Evolutionary conservation across 2,113 vertebrate species (phyloP), one percentile per base, ranked within the genome.

Genomic region (Melospiza georgiana): DNA sequence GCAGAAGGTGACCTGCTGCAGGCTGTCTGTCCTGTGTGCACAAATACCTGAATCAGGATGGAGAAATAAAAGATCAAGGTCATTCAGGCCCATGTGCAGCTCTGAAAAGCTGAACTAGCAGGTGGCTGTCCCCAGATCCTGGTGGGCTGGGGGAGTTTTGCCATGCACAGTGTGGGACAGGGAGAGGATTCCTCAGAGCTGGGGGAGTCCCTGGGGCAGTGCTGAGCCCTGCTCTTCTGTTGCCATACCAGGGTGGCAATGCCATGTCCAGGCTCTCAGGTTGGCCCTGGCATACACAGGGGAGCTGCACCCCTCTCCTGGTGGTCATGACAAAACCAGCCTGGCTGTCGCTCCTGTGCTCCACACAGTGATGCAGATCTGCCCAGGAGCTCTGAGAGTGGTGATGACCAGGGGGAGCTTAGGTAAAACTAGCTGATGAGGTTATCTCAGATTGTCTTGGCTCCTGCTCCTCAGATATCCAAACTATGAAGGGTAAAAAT

Each of bases 1-100:
- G 55, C 62, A 75, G 78, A 83, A 76, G 82, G 89, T 86, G 93
- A 89, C 86, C 61, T 81, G 52, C 79, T 82, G 77, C 73, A 86
- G 0, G 51, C 10, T 63, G 0, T 43, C 49, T 58, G 31, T 65
- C 58, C 37, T 49, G 22, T 73, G 16, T 69, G 68, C 49, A 18
- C 55, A 85, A 84, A 71, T 31, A 65, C 33, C 20, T 83, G 30
- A 25, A 3, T 5, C 24, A 31, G 15, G 28, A 16, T 33, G 19
- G 72, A 74, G 68, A 79, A 77, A 10, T 35, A 82, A 37, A 63
- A 67, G 18, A 65, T 37, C 2, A 16, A 9, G 33, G 28, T 79
- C 33, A 16, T 71, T 90, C 51, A 62, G 48, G 37, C 41, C 41
- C 13, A 1, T 17, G 24, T n/a, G 28, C 49, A 66, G 61, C 44